These are phyloP conservation scores for Pantherophis guttatus DNA, from an alignment of 2,113 vertebrate species.

Conservation along the genomic window DNA sequence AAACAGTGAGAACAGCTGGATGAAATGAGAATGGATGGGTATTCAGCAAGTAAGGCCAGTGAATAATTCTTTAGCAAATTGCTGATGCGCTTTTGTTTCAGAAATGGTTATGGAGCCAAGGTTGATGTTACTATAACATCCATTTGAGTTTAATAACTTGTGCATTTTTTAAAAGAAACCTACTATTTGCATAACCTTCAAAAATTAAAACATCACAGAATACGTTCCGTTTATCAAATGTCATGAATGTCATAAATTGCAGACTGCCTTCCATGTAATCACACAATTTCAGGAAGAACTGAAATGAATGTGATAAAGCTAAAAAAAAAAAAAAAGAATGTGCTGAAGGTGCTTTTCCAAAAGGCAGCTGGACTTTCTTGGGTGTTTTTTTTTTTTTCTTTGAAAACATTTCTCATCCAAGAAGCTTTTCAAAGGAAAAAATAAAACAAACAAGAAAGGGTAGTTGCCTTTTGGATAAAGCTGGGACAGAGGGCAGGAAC, in stretches of 20 bases:
- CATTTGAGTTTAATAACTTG: neutral
- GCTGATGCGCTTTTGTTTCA: neutral
- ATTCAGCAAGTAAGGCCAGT: neutral
- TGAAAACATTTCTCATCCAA: no score
- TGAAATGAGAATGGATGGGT: neutral
- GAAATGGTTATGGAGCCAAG: neutral
- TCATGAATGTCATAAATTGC: conserved; percentile 10
- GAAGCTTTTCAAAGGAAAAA: no score
- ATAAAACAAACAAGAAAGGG: no score
- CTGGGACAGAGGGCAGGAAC: no score
- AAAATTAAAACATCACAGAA: neutral
- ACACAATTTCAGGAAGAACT: conserved; percentile 8
- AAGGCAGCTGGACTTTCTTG: neutral
- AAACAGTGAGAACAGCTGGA: neutral
- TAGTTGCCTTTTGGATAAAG: neutral
- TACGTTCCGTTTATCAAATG: neutral
- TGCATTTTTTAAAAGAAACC: neutral
- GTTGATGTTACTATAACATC: neutral
- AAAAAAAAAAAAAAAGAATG: neutral
- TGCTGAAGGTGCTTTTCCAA: neutral
- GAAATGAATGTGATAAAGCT: conserved; percentile 25
- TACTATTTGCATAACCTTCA: neutral
- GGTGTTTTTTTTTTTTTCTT: no score
- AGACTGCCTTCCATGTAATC: neutral
- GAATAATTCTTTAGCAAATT: neutral